Evolutionary conservation across 2,888 invertebrate genomes (phyloP), one percentile per base, ranked within the genome.

Genomic region (Prenolepis imparis): DNA sequence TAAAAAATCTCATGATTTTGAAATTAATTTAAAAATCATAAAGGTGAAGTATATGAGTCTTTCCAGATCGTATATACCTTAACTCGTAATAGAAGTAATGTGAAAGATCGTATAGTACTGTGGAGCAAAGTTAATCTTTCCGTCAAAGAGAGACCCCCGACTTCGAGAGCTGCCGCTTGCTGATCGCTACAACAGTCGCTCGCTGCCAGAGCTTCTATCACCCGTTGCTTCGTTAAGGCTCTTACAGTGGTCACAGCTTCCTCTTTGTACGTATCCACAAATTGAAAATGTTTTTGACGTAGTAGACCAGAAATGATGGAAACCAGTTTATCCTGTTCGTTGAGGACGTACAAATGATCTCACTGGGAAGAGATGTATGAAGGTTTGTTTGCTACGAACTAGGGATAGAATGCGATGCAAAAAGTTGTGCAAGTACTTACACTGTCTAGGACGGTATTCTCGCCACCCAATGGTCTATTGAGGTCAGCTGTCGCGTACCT

Each of bases 301-400:
- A 99, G 95, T 93, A 99, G 96, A 1, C 99, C 99, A 93, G 99
- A 97, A 24, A 99, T 97, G 89, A 98, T 97, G 82, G 98, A 97
- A 68, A 97, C 96, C 84, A 98, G 95, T 94, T 98, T 98, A 93
- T 99, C 99, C 96, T 98, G 96, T 88, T 93, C 83, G 85, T 90
- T 89, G 83, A 88, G 84, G 84, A 85, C 70, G 85, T 86, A 88
- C 86, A 90, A 90, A 90, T 88, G 83, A 90, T 90, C 88, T 90
- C 92, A 89, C 86, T 88, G 84, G 84, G 86, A 88, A 87, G 57
- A 87, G 88, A 82, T 82, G 73, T 86, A 90, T 77, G 84, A 82
- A 82, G 80, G 64, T 88, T 86, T 85, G 84, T 89, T 90, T 84
- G 88, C 87, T 90, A 90, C 85, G 66, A 66, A 84, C 90, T 86